Percentiles rank a stretch among this genome's conserved stretches.
Evolutionary conservation across 2,113 vertebrate species (phyloP).

Genomic region (Sialia sialis): DNA sequence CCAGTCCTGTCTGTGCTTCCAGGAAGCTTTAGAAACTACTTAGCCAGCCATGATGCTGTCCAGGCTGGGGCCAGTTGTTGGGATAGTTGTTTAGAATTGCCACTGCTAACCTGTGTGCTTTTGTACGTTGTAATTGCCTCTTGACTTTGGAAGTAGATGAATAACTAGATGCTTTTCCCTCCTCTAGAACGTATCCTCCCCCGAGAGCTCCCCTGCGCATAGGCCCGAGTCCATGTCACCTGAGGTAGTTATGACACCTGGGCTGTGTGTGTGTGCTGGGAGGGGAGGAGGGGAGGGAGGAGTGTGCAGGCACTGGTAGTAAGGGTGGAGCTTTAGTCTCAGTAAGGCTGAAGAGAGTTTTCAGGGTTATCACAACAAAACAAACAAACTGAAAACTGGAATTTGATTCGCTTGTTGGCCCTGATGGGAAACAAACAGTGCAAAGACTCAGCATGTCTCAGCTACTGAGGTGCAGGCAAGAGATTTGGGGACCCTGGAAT

Average conservation of each 20-base stretch:
- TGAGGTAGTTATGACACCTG: constrained; percentile 79
- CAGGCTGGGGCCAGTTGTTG: neutral
- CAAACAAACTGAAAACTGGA: neutral
- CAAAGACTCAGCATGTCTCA: neutral
- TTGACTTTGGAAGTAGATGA: constrained; percentile 67
- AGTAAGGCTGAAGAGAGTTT: neutral
- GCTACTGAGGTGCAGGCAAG: neutral
- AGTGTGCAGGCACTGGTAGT: neutral
- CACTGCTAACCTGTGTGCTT: constrained; percentile 63
- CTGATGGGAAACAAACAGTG: neutral
- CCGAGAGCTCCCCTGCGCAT: constrained; percentile 90
- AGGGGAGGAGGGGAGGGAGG: neutral
- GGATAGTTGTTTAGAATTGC: neutral
- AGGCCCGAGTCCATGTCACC: constrained; percentile 92
- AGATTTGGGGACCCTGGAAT: neutral
- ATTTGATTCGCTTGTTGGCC: neutral
- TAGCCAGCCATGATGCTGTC: neutral
- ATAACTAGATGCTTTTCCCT: constrained; percentile 79
- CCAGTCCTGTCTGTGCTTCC: neutral
- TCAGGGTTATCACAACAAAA: neutral
- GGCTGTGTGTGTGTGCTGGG: neutral
- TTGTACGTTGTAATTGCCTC: constrained; percentile 55
- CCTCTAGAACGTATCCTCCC: constrained; percentile 94
- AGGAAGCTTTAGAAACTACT: constrained; percentile 9
- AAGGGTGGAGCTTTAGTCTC: neutral